These are phyloP conservation scores for Sclerurus mexicanus DNA, from an alignment of 2,113 vertebrate species.

Conservation along the genomic window DNA sequence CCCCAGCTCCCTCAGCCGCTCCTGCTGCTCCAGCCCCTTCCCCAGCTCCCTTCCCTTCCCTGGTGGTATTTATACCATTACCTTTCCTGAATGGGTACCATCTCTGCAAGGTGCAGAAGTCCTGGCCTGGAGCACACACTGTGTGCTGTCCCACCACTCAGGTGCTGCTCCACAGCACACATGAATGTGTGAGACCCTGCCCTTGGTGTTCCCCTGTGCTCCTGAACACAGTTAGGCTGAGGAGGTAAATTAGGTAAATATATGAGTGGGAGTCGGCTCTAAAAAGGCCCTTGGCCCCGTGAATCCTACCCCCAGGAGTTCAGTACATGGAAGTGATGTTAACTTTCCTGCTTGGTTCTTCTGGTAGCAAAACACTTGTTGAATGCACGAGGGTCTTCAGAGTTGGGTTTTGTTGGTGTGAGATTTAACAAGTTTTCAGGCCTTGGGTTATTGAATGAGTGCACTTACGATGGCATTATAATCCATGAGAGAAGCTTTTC, in stretches of 20 bases:
- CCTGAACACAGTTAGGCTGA: neutral
- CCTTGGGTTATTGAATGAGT: neutral
- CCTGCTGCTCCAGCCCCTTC: neutral
- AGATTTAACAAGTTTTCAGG: neutral
- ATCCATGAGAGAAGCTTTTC: conserved; percentile 27
- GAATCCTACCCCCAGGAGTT: neutral
- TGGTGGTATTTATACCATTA: neutral
- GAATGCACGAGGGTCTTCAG: neutral
- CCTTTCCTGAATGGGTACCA: neutral
- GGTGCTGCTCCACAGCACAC: neutral
- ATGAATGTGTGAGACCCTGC: neutral
- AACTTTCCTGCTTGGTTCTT: neutral
- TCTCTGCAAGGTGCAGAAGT: neutral
- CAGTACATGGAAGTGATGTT: rapidly evolving
- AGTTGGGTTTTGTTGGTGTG: neutral
- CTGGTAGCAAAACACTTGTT: neutral
- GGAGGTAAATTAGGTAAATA: neutral
- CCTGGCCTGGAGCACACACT: neutral
- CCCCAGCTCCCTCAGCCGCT: neutral
- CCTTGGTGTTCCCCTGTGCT: neutral
- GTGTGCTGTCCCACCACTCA: neutral
- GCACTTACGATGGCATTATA: neutral
- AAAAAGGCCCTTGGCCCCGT: neutral
- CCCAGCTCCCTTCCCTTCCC: neutral
- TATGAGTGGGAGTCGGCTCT: neutral